Evolutionary conservation across 2,113 vertebrate genomes (phyloP), one percentile per base, ranked within the genome.

Genomic region (Melanotaenia duboulayi): DNA sequence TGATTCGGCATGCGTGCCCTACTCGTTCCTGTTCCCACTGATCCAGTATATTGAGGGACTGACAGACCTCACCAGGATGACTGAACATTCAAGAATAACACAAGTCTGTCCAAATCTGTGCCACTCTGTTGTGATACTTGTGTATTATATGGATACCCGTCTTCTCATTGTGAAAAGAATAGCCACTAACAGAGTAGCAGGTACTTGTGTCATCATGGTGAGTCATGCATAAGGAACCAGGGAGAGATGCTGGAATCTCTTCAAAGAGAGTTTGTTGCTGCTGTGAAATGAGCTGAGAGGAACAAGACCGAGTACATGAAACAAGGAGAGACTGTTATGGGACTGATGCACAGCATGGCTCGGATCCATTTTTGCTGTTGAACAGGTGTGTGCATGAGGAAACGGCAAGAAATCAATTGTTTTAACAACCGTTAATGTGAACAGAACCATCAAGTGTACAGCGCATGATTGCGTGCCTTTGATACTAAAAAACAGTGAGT

Each of bases 221-320:
- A 88, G 71, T 89, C 82, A 85, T 55, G 37, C 32, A 12, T 37
- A 40, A 35, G 52, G 50, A 59, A 74, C 65, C 65, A 14, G 17
- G 66, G 46, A 60, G 71, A 60, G 71, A 75, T 32, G 57, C 69
- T 87, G 84, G 84, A 81, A 80, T 60, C 25, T 59, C 86, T 88
- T 90, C 82, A 90, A 89, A 90, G 86, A 61, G 48, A 65, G 58
- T 63, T 67, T 71, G 73, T 74, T 86, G 40, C 60, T 75, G 76
- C 62, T 74, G 79, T 78, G 58, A 88, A 90, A 89, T 80, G 85
- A 88, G 78, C 78, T 80, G 87, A 79, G 80, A 83, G 78, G 71
- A 76, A 77, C 84, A 82, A 81, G 83, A 82, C 46, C 22, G 28
- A 20, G 44, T 46, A 84, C 71, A 86, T 86, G 56, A 87, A 87